Percentiles rank a stretch among this genome's conserved stretches.
These are phyloP conservation scores for Enteromius radiatus DNA, from an alignment of 2,797 vertebrate genomes.

Conservation along the genomic window DNA sequence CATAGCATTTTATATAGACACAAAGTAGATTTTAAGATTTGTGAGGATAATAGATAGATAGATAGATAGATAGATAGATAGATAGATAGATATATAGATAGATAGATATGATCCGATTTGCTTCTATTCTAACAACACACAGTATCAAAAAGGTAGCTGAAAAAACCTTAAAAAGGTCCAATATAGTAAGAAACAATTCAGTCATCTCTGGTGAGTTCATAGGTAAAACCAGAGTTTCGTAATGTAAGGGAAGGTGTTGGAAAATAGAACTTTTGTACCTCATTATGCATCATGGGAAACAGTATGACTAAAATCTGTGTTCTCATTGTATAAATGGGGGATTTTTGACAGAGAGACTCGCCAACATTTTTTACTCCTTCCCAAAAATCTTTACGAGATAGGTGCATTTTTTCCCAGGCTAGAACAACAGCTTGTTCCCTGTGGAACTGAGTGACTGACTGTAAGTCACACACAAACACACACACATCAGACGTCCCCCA, in stretches of 20 bases:
- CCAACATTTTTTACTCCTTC: conserved; percentile 43
- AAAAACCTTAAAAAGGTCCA: neutral
- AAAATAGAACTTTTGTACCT: neutral
- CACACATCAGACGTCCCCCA: conserved; percentile 30
- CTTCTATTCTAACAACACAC: neutral
- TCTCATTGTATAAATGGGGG: conserved; percentile 32
- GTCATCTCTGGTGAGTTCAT: neutral
- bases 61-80: neutral
- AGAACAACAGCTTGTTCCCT: conserved; percentile 52
- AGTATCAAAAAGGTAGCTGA: neutral
- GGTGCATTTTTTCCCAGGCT: conserved; percentile 66
- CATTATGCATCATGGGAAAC: conserved; percentile 41
- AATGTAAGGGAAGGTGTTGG: conserved; percentile 16
- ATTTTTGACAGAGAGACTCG: conserved; percentile 38
- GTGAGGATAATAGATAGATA: neutral
- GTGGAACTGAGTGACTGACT: conserved; percentile 38
- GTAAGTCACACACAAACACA: conserved; percentile 26
- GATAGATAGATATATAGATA: neutral
- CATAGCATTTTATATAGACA: neutral
- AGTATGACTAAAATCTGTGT: conserved; percentile 18
- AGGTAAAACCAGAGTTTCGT: neutral
- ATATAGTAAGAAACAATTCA: neutral
- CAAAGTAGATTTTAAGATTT: neutral
- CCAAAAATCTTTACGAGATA: conserved; percentile 58
- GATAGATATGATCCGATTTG: neutral